Evolutionary conservation across 2,797 vertebrate species (phyloP).

Genomic region (Lacerta viridis): DNA sequence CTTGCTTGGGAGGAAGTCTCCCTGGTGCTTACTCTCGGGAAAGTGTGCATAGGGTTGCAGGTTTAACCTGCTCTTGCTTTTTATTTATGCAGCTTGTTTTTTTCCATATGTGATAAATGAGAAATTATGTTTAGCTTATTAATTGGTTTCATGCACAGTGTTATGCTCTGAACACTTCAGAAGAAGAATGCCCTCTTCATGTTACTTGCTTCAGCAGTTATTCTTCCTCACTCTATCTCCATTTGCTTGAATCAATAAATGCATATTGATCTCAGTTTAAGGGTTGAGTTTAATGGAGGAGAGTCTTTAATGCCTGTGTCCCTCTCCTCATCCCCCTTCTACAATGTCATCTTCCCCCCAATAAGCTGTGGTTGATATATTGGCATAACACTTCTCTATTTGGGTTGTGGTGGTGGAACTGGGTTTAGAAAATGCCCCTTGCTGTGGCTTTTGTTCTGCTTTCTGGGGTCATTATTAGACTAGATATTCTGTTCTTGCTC

Average conservation of each 20-base stretch:
- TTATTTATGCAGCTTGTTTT: neutral
- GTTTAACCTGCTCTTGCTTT: neutral
- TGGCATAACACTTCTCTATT: neutral
- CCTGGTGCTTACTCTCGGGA: neutral
- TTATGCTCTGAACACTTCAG: neutral
- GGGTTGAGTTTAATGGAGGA: neutral
- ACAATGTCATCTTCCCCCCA: neutral
- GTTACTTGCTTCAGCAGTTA: neutral
- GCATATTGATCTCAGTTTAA: neutral
- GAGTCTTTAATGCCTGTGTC: neutral
- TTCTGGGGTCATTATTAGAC: neutral
- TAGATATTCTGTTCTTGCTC: neutral
- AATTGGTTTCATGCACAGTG: neutral
- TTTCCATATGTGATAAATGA: neutral
- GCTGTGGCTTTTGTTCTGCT: neutral
- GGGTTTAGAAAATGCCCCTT: neutral
- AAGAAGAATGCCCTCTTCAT: neutral
- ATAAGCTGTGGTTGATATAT: neutral
- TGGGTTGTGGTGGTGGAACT: neutral
- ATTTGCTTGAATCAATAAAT: neutral
- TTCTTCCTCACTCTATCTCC: neutral
- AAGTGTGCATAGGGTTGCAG: neutral
- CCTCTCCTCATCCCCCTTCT: too few relatives aligned
- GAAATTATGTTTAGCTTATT: neutral
- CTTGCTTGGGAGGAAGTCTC: too few relatives aligned